Percentiles rank a stretch among this genome's conserved stretches.
Conservation (phyloP, 2,888 invertebrate species). For the Pegoplata infirma region DNA sequence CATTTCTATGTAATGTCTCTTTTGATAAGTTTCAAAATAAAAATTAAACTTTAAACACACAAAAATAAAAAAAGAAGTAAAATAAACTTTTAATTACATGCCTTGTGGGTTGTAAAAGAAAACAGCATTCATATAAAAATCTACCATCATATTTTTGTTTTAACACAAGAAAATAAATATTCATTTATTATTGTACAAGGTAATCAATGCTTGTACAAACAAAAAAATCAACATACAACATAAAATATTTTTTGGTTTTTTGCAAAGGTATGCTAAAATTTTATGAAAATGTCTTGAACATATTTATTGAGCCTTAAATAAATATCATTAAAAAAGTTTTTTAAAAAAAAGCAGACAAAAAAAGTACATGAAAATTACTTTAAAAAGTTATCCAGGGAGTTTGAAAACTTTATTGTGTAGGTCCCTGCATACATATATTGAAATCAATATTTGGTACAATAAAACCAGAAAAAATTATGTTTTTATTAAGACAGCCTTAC, state of each 20-base stretch:
- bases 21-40: background rate
- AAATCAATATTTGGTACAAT: background rate
- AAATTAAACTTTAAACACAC: background rate
- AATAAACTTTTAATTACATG: slow-evolving; percentile 44
- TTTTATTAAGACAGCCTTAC: background rate
- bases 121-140: too few species aligned
- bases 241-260: background rate
- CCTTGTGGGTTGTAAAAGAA: slow-evolving; percentile 8
- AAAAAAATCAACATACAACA: background rate
- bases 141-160: too few species aligned
- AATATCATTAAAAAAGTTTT: slow-evolving; percentile 27
- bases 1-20: too few species aligned
- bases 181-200: background rate
- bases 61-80: slow-evolving; percentile 5
- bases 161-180: too few species aligned
- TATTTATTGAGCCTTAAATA: slow-evolving; percentile 12
- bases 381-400: background rate
- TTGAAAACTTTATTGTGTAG: background rate
- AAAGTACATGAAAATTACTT: background rate
- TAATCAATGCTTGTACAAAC: slow-evolving; percentile 18
- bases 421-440: too few species aligned
- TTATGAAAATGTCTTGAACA: background rate
- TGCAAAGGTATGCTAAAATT: background rate
- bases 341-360: background rate
- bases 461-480: background rate